Evolutionary conservation across 2,113 vertebrate genomes (phyloP), one percentile per base, ranked within the genome.

Genomic region (Catharus bicknelli): DNA sequence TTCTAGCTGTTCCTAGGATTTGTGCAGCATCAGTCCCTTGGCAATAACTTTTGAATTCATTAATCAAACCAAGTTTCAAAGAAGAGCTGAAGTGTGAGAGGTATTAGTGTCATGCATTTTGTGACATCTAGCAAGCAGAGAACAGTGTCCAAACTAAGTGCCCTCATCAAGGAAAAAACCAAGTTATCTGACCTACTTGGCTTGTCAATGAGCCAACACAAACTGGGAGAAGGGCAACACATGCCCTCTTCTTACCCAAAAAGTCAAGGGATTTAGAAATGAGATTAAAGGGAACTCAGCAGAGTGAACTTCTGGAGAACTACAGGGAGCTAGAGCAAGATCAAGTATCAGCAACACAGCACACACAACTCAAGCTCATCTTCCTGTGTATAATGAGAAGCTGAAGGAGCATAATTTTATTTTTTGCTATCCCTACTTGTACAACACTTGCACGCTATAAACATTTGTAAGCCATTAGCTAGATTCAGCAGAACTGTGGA

Each of bases 381-480:
- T 66, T 66, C 42, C 76, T 55, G 51, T 32, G 72, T 40, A 13
- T 12, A n/a, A 84, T 2, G 25, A n/a, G 58, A 80, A 75, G 54
- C 30, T 74, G 67, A 59, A 80, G 34, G 34, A 88, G 21, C 5
- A 4, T 1, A 4, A 27, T 22, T 40, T 21, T 45, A 29, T 0
- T 54, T 54, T 73, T 75, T 70, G 30, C 50, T 57, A 4, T 19
- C 38, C 9, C 32, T 83, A 12, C 18, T 72, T 47, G 47, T 43
- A 62, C 55, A 34, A n/a, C 9, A 40, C 42, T 77, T 81, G 22
- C 53, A 54, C 4, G 3, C 42, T 64, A 38, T 23, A 74, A 55
- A 61, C 76, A 95, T 93, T 96, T 95, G 94, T 38, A 91, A 96
- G 66, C 40, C 53, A 94, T 95, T 88, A 95, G 70, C 62, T 64